These are phyloP conservation scores for Eospalax fontanierii DNA, from an alignment of 2,797 vertebrate species.

Conservation along the genomic window DNA sequence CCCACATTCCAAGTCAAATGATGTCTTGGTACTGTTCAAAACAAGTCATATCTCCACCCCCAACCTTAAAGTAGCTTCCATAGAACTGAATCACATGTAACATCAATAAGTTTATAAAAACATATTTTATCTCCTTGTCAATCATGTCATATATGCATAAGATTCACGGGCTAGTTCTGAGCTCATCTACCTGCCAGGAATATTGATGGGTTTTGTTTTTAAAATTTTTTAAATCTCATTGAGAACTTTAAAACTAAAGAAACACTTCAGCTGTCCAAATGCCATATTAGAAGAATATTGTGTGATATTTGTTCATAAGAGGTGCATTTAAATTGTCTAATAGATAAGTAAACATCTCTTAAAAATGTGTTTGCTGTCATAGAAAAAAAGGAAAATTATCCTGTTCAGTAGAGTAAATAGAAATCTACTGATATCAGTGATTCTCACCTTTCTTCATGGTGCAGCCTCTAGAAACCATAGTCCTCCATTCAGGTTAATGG, in stretches of 20 bases:
- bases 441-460: background rate
- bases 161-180: background rate
- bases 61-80: background rate
- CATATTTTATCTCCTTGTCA: background rate
- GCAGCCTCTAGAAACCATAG: background rate
- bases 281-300: conserved; percentile 7
- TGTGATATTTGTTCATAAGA: background rate
- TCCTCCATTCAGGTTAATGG: background rate
- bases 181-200: background rate
- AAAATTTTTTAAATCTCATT: no score
- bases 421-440: background rate
- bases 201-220: background rate
- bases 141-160: background rate
- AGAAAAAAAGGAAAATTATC: background rate
- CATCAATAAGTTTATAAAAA: background rate
- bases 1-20: background rate
- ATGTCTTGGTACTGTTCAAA: background rate
- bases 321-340: background rate
- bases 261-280: background rate
- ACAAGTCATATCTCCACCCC: background rate
- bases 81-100: background rate
- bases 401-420: background rate
- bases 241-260: background rate
- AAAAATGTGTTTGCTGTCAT: conserved; percentile 26
- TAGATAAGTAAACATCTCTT: background rate